Percentiles rank a stretch among this genome's conserved stretches.
phyloP scores from a whole-genome alignment of 2,113 vertebrate genomes.

The Psilopogon haemacephalus region DNA sequence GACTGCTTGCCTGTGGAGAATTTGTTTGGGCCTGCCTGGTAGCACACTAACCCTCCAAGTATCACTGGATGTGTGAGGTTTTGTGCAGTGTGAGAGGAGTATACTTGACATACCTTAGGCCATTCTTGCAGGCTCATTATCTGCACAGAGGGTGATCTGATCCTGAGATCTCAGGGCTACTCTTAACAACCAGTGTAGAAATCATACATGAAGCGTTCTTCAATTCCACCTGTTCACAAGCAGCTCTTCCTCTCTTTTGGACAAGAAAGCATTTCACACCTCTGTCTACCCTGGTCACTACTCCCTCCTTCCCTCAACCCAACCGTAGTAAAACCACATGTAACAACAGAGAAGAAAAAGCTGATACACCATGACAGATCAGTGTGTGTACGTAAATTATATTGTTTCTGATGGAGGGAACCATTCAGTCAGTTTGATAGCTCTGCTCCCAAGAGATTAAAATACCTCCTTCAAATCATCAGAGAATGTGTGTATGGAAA shows the following conservation, averaged over 20 bases:
- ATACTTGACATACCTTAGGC: background rate
- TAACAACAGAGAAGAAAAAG: background rate
- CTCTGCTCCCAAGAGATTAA: slow-evolving; percentile 5
- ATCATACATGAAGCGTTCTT: background rate
- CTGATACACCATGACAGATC: background rate
- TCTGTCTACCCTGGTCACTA: background rate
- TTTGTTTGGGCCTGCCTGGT: slow-evolving; percentile 9
- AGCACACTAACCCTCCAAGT: background rate
- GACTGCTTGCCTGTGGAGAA: slow-evolving; percentile 1
- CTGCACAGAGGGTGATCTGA: slow-evolving; percentile 28
- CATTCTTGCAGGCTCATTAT: slow-evolving; percentile 9
- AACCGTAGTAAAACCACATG: background rate
- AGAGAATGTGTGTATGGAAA: background rate
- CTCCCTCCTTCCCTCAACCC: background rate
- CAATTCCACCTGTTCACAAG: slow-evolving; percentile 10
- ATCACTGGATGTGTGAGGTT: background rate
- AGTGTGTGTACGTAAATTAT: slow-evolving; percentile 20
- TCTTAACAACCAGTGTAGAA: background rate
- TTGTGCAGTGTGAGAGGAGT: background rate
- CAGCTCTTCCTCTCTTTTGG: background rate
- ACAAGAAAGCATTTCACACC: background rate
- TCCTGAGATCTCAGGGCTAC: background rate
- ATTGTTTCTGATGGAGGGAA: slow-evolving; percentile 26
- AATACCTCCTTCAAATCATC: slow-evolving; percentile 12
- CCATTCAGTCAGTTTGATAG: slow-evolving; percentile 38